These are phyloP conservation scores for Oreortyx pictus DNA, from an alignment of 2,797 vertebrate species.

Conservation along the genomic window DNA sequence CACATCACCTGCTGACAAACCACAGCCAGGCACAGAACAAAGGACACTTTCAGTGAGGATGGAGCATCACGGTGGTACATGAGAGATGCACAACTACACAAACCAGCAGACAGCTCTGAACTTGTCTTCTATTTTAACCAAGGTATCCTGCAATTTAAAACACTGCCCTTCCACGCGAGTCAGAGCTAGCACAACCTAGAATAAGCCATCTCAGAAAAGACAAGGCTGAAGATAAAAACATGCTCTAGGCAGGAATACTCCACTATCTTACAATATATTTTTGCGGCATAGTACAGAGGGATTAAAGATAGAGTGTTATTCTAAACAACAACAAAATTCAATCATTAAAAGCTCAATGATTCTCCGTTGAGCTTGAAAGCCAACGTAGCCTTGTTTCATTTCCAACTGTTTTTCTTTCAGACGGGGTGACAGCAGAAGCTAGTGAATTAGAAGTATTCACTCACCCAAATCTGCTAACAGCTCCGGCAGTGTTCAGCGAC, in stretches of 20 bases:
- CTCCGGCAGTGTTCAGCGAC: conserved; percentile 74
- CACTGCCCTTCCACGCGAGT: not conserved
- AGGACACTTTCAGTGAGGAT: conserved; percentile 22
- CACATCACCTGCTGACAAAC: conserved; percentile 25
- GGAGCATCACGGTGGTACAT: not conserved
- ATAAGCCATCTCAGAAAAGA: not conserved
- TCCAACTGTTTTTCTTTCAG: not conserved
- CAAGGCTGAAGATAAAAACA: not conserved
- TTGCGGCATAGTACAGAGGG: not conserved
- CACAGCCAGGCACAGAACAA: conserved; percentile 16
- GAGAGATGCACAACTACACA: not conserved
- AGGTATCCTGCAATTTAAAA: not conserved
- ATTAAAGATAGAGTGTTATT: not conserved
- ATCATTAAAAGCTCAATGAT: not conserved
- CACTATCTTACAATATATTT: not conserved
- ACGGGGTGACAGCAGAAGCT: not conserved
- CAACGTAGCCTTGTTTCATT: fast-evolving
- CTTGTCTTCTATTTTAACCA: not conserved
- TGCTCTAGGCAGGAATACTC: not conserved
- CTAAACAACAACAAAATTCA: not conserved
- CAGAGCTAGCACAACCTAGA: not conserved
- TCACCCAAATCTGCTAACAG: conserved; percentile 86
- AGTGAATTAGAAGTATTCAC: conserved; percentile 36
- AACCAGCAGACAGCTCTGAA: not conserved
- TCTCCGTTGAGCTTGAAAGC: not conserved